Conservation (phyloP, 2,888 invertebrate genomes). For the Eueremaeus valkanovi region DNA sequence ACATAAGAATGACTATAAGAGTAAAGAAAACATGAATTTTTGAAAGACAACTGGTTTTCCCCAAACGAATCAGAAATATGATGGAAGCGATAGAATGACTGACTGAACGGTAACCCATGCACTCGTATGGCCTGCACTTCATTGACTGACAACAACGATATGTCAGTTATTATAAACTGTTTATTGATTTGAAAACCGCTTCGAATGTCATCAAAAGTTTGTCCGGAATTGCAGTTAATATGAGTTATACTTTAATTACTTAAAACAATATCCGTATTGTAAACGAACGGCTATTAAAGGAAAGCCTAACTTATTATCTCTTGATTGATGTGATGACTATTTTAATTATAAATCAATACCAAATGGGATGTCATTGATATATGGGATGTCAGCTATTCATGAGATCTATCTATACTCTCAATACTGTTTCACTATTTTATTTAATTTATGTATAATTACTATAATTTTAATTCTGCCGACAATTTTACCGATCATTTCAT, state of each 20-base stretch:
- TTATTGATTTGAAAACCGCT: not conserved
- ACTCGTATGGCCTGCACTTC: constrained; percentile 26
- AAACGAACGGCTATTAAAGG: not conserved
- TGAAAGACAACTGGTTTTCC: constrained; percentile 9
- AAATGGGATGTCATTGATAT: not conserved
- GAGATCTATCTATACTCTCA: not conserved
- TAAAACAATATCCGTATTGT: not conserved
- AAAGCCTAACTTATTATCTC: not conserved
- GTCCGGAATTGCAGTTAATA: not conserved
- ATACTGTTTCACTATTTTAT: not conserved
- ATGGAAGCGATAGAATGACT: not conserved
- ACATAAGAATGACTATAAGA: not conserved
- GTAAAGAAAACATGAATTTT: constrained; percentile 22
- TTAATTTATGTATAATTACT: not conserved
- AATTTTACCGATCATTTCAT: not conserved
- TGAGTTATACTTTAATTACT: not conserved
- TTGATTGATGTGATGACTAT: no score
- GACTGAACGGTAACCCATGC: not conserved
- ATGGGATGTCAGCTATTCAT: constrained; percentile 15
- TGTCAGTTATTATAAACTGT: constrained; percentile 15
- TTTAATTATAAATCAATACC: not conserved
- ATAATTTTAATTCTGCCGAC: not conserved
- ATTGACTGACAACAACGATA: not conserved
- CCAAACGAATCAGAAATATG: not conserved
- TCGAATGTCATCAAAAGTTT: not conserved